Percentiles rank a stretch among this genome's conserved stretches.
Conservation (phyloP, 2,888 invertebrate genomes). For the Neoascia interrupta region DNA sequence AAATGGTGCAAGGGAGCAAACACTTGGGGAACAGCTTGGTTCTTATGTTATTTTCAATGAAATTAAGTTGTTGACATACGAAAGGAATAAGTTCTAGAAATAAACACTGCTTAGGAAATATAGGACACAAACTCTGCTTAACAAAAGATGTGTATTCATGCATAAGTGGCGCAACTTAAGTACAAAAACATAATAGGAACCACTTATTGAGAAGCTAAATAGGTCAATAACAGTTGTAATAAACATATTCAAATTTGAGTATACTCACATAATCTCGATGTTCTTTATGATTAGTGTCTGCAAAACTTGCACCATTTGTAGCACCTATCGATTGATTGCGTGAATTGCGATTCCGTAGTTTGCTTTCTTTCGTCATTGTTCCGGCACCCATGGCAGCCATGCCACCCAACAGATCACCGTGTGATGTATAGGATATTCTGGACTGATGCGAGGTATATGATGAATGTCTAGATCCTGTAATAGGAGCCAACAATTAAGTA, state of each 20-base stretch:
- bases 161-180: too few species aligned
- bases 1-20: too few species aligned
- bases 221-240: too few species aligned
- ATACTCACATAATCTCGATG: conserved; percentile 87
- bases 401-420: conserved; percentile 92
- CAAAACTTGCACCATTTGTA: conserved; percentile 81
- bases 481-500: not conserved
- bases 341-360: conserved; percentile 87
- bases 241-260: not conserved
- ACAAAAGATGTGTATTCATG: too few species aligned
- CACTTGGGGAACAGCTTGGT: too few species aligned
- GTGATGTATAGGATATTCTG: conserved; percentile 95
- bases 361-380: conserved; percentile 89
- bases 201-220: too few species aligned
- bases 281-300: conserved; percentile 84
- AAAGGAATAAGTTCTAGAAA: too few species aligned
- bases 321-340: conserved; percentile 85
- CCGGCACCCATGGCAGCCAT: conserved; percentile 81
- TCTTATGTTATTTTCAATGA: too few species aligned
- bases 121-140: too few species aligned
- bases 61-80: too few species aligned
- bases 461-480: conserved; percentile 90
- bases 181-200: too few species aligned
- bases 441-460: conserved; percentile 98
- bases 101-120: too few species aligned